Base-by-base conservation (phyloP, 2,888 invertebrate genomes). In the Leucoptera coffeella region DNA sequence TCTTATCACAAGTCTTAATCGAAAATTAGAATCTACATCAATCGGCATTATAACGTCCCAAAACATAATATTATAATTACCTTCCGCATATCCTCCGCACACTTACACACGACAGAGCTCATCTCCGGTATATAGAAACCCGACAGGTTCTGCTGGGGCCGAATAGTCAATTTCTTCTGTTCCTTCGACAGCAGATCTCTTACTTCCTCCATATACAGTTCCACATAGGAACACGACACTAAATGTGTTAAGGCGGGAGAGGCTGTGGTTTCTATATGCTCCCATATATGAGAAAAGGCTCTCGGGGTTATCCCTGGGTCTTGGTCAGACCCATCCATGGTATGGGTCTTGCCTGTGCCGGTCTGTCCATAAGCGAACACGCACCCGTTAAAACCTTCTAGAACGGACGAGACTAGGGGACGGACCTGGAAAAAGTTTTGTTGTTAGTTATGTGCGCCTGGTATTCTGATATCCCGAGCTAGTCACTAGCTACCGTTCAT, bases 321-420 rank as follows among this genome's bases (percentile, higher is more conserved):
- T 1, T 69, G 74, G 28, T 77, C 62, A 11, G 75, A 59, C 32
- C 89, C 89, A 72, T 82, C 81, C 82, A 82, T 82, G 8, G 82
- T 82, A 55, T 77, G 80, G 7, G 82, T 82, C 55, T 82, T 82
- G 27, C 96, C 97, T 1, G 97, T 96, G 33, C 97, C 97, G 0
- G 99, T 99, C 69, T 99, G 99, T 0, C 97, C 99, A 58, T 99
- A 99, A 2, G 97, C 99, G 73, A 99, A 97, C 38, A 99, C 95
- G 41, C 97, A 99, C 9, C 97, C 96, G 64, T 99, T 99, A 64
- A 96, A 99, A 2, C 99, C 99, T 48, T 91, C 87, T 33, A 99
- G 75, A 4, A 97, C 97, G 2, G 93, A 93, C 35, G 93, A 84
- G 12, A 99, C 93, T 41, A 99, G 62, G 0, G 94, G 93, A 25